These are phyloP conservation scores for Ovibos moschatus DNA, from an alignment of 2,113 vertebrate genomes.

Conservation along the genomic window DNA sequence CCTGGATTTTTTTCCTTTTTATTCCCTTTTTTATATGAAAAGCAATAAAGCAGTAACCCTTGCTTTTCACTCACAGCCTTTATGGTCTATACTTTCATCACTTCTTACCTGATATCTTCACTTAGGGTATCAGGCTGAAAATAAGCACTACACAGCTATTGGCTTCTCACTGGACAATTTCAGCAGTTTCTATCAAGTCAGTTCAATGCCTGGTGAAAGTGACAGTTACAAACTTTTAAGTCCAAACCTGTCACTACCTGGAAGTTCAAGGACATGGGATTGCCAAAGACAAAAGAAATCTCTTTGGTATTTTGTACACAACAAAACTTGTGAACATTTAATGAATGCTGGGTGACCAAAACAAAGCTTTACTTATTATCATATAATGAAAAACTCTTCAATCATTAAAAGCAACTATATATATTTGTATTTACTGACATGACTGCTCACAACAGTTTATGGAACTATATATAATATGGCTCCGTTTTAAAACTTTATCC, in stretches of 20 bases:
- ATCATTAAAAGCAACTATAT: not conserved
- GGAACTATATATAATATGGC: not conserved
- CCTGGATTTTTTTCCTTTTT: constrained; percentile 43
- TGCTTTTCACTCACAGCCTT: constrained; percentile 42
- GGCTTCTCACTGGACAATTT: constrained; percentile 19
- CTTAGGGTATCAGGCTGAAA: not conserved
- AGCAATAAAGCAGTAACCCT: constrained; percentile 65
- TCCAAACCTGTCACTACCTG: not conserved
- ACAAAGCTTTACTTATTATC: not conserved
- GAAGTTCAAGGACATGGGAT: not conserved
- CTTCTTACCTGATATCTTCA: constrained; percentile 34
- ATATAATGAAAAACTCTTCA: not conserved
- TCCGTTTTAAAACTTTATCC: not conserved
- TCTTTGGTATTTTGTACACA: not conserved
- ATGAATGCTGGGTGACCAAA: not conserved
- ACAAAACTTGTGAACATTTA: not conserved
- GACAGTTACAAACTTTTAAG: not conserved
- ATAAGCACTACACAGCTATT: constrained; percentile 26
- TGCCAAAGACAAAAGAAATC: not conserved
- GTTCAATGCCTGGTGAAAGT: not conserved
- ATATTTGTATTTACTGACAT: not conserved
- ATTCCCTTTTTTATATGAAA: constrained; percentile 55
- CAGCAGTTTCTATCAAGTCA: constrained; percentile 7
- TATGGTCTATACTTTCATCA: constrained; percentile 28
- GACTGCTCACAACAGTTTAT: not conserved